Conservation (phyloP, 23 tunicate species). For the Trididemnum miniatum region DNA sequence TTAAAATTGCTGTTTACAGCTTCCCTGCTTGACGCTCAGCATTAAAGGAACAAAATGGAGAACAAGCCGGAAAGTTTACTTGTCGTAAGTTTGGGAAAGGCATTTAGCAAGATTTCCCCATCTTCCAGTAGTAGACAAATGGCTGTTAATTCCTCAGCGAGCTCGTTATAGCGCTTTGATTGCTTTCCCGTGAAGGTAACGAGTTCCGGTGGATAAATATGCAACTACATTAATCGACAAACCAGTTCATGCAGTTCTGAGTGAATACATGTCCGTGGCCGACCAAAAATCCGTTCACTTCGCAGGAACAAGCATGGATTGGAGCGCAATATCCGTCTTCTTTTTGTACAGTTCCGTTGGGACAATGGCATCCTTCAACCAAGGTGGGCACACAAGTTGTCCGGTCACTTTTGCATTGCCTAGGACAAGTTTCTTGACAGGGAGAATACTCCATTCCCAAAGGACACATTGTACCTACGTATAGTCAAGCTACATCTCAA, state of each 20-base stretch:
- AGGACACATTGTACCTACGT: constrained; percentile 6
- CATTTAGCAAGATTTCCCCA: too few species aligned
- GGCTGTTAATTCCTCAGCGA: too few species aligned
- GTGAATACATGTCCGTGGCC: constrained; percentile 10
- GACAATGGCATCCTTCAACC: constrained; percentile 76
- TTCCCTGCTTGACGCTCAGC: too few species aligned
- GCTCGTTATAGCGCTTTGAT: too few species aligned
- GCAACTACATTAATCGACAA: not conserved
- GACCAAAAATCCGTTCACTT: not conserved
- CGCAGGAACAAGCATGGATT: constrained; percentile 53
- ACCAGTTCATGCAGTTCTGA: constrained; percentile 55
- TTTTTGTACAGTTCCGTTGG: constrained; percentile 24
- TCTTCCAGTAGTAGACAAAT: too few species aligned
- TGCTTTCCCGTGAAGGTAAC: too few species aligned
- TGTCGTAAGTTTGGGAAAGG: too few species aligned
- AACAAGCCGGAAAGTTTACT: too few species aligned
- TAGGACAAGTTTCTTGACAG: not conserved
- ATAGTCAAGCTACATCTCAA: too few species aligned
- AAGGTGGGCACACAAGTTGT: constrained; percentile 18
- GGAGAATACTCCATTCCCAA: not conserved
- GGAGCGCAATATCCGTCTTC: constrained; percentile 38
- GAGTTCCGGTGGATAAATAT: too few species aligned
- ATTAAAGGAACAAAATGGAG: too few species aligned
- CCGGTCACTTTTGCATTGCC: not conserved
- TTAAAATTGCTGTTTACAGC: too few species aligned